Conservation (phyloP, 2,797 vertebrate genomes). For the Falco cherrug region DNA sequence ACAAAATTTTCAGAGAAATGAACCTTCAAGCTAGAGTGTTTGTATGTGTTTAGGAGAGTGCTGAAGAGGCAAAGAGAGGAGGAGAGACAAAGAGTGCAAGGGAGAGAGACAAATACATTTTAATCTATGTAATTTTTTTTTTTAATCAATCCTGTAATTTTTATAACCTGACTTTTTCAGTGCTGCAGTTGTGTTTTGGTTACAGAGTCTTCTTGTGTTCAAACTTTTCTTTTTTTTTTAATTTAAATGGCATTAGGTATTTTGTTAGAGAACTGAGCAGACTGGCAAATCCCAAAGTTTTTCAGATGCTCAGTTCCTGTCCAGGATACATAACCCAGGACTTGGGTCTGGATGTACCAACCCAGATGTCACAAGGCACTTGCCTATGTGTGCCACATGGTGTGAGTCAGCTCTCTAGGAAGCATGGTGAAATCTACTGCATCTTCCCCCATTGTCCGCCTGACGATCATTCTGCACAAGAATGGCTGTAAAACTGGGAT, state of each 20-base stretch:
- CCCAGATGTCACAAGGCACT: not conserved
- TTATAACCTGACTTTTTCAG: not conserved
- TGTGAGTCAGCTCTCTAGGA: not conserved
- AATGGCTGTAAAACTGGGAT: not conserved
- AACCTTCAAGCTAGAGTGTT: not conserved
- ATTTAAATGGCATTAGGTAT: not conserved
- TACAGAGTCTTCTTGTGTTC: not conserved
- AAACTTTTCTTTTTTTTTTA: not conserved
- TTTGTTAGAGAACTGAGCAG: not conserved
- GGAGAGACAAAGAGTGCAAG: not conserved
- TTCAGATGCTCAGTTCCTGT: not conserved
- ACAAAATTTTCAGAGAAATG: not conserved
- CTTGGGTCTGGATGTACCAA: not conserved
- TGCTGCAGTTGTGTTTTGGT: not conserved
- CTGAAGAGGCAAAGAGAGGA: not conserved
- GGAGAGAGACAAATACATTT: not conserved
- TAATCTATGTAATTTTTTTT: not conserved
- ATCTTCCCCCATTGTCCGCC: not conserved
- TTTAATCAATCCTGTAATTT: not conserved
- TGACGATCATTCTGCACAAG: not conserved
- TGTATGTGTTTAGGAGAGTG: not conserved
- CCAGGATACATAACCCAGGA: not conserved
- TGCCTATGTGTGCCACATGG: accelerated
- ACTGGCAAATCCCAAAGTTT: not conserved
- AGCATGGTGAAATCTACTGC: not conserved